Conservation (phyloP, 2,888 invertebrate species). For the Napeogenes sylphis region DNA sequence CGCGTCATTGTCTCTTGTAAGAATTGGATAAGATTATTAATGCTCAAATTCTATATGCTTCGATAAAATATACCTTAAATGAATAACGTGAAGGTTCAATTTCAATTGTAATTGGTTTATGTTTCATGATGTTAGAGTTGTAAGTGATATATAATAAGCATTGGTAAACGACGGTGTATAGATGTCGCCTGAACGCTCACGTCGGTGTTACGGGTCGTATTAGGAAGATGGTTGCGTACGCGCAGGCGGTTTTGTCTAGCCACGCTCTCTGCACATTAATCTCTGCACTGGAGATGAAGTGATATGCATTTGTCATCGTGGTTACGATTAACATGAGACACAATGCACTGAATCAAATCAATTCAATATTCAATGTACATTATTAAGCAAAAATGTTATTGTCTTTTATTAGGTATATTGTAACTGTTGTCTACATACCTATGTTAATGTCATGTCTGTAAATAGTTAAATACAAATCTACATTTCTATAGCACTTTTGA, state of each 20-base stretch:
- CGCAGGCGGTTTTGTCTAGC: constrained; percentile 72
- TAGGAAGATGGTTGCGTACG: constrained; percentile 58
- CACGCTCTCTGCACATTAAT: constrained; percentile 68
- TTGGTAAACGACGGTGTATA: constrained; percentile 60
- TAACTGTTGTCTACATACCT: constrained; percentile 1
- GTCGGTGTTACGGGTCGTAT: constrained; percentile 59
- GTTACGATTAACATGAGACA: constrained; percentile 67
- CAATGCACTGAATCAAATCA: constrained; percentile 68
- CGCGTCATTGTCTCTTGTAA: constrained; percentile 69
- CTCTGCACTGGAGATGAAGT: constrained; percentile 68
- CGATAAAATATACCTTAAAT: constrained; percentile 39
- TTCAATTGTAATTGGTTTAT: constrained; percentile 28
- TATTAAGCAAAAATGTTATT: constrained; percentile 14
- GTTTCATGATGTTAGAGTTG: constrained; percentile 46
- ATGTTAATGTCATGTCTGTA: constrained; percentile 1
- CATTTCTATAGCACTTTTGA: neutral
- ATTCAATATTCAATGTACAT: constrained; percentile 56
- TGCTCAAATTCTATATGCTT: constrained; percentile 7
- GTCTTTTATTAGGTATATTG: constrained; percentile 3
- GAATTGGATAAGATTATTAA: constrained; percentile 33
- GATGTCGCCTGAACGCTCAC: constrained; percentile 63
- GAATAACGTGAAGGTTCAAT: constrained; percentile 30
- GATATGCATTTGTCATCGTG: constrained; percentile 75
- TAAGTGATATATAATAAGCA: constrained; percentile 74
- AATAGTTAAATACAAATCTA: neutral